Conservation (phyloP, 2,888 invertebrate species). For the Sinhomidia bicolor region DNA sequence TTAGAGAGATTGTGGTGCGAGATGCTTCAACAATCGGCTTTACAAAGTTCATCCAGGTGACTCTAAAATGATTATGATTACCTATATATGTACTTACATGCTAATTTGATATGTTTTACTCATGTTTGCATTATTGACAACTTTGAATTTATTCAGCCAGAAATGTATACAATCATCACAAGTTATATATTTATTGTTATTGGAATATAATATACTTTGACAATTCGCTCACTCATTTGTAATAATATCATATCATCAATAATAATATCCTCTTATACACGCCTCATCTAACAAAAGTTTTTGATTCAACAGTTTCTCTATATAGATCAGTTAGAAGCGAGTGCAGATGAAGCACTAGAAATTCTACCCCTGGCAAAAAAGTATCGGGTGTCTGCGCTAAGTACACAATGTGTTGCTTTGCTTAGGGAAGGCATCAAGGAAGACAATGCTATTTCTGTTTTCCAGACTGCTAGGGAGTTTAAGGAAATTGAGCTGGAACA, state of each 20-base stretch:
- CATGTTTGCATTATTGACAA: neutral
- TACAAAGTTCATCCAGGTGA: constrained; percentile 70
- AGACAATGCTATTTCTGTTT: constrained; percentile 66
- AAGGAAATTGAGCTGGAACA: constrained; percentile 74
- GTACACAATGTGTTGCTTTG: constrained; percentile 49
- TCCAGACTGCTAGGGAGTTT: constrained; percentile 66
- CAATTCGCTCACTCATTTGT: constrained; percentile 8
- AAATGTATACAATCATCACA: neutral
- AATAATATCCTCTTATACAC: constrained; percentile 30
- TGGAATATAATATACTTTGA: neutral
- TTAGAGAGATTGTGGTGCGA: constrained; percentile 63
- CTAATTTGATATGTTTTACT: neutral
- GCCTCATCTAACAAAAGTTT: constrained; percentile 38
- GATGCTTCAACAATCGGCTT: constrained; percentile 58
- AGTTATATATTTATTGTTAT: constrained; percentile 31
- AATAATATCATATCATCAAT: constrained; percentile 1
- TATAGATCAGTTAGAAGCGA: constrained; percentile 55
- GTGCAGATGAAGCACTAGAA: constrained; percentile 71
- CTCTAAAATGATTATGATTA: constrained; percentile 65
- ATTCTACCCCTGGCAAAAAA: constrained; percentile 68
- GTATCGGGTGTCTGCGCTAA: constrained; percentile 67
- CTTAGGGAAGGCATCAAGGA: constrained; percentile 56
- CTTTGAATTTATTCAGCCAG: neutral
- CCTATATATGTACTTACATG: neutral
- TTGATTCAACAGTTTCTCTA: constrained; percentile 62